Evolutionary conservation across 1,140 invertebrate genomes (phyloP).

Genomic region (Ditylenchus dipsaci): DNA sequence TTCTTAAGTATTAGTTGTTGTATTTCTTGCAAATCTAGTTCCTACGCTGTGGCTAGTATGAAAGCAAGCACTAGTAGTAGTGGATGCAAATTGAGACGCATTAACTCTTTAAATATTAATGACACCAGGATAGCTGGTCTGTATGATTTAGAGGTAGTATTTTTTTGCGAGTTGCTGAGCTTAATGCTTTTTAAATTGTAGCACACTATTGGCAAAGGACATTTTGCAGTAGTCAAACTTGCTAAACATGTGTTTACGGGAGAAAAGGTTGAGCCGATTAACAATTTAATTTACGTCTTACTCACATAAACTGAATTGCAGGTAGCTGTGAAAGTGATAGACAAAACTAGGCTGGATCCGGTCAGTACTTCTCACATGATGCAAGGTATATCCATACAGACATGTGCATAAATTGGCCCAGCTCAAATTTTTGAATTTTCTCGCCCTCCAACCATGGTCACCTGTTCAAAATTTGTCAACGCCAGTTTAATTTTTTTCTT

Average conservation of each 20-base stretch:
- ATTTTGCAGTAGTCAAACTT: slow-evolving; percentile 97
- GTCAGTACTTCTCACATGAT: slow-evolving; percentile 92
- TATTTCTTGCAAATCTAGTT: no score
- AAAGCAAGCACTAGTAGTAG: neutral
- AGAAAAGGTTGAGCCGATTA: slow-evolving; percentile 73
- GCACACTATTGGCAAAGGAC: slow-evolving; percentile 55
- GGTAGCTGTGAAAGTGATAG: slow-evolving; percentile 75
- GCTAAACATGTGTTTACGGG: slow-evolving; percentile 97
- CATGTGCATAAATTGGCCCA: no score
- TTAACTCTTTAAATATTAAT: slow-evolving; percentile 24
- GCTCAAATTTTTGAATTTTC: no score
- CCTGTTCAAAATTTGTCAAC: no score
- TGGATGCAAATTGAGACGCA: neutral
- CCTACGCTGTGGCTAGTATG: neutral
- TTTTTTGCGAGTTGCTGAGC: neutral
- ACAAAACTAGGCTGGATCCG: slow-evolving; percentile 94
- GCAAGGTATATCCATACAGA: no score
- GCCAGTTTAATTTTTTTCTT: no score
- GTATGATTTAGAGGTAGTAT: slow-evolving; percentile 42
- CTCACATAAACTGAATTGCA: slow-evolving; percentile 28
- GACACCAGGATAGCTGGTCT: slow-evolving; percentile 50
- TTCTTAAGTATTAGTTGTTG: no score
- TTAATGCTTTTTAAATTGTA: slow-evolving; percentile 20
- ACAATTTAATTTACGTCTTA: neutral
- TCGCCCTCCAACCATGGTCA: no score